Base-by-base conservation (phyloP, 2,113 vertebrate genomes). In the Meles meles region DNA sequence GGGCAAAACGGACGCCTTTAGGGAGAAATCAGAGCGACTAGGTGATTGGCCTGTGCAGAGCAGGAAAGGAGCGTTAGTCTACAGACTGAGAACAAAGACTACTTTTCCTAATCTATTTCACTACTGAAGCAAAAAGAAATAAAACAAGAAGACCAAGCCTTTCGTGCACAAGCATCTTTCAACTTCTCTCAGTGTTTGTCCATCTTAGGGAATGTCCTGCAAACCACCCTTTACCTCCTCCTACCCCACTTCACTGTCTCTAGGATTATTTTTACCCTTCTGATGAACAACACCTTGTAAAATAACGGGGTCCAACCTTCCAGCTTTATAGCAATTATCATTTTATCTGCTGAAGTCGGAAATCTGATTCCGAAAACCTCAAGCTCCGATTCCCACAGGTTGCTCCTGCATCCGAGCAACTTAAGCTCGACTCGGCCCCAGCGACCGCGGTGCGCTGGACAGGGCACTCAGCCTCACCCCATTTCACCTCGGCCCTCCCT, bases 1-100 rank as follows among this genome's bases (percentile, higher is more conserved):
- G n/a, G 0, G 72, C 94, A 55, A 97, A 80, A 92, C 84, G 96
- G 94, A 96, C 25, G 93, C 90, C 27, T 59, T 2, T 11, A 21
- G 0, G 59, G 91, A 95, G 88, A 76, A 98, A 97, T 31, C 67
- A 20, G 79, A 89, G 95, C 69, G 2, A 93, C 21, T 55, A 65
- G 91, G 77, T 89, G 88, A 96, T 59, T 97, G 97, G 97, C 31
- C 91, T 59, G 90, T 0, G 80, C 87, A 2, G 89, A 37, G 3
- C 52, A 77, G 92, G 79, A 93, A 95, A 97, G 96, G 63, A 97
- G 79, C 23, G 76, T 90, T 42, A 29, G 61, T 5, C 96, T 5
- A 82, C 57, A 79, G 5, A 42, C 77, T 83, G 87, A 97, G 98
- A 98, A 99, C 98, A 99, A 99, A 99, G 98, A 21, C 98, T 94